Conservation (phyloP, 2,888 invertebrate species). For the Girardia tigrina region DNA sequence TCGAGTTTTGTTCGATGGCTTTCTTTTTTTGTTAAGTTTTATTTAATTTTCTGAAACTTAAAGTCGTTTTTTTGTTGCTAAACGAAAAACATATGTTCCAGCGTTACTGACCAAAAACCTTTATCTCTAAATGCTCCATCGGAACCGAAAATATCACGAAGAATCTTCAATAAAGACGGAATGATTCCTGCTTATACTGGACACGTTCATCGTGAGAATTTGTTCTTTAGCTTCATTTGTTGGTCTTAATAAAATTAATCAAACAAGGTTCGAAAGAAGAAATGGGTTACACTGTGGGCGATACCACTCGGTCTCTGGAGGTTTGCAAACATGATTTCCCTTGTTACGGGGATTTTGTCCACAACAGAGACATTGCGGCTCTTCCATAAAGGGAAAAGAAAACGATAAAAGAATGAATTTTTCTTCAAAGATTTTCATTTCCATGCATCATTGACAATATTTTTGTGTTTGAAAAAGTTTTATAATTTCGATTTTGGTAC, state of each 20-base stretch:
- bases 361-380: neutral
- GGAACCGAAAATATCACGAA: neutral
- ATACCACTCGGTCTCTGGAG: conserved; percentile 46
- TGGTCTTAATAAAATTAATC: neutral
- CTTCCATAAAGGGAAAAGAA: too few relatives aligned
- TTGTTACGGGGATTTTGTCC: conserved; percentile 32
- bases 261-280: conserved; percentile 24
- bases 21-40: too few relatives aligned
- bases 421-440: too few relatives aligned
- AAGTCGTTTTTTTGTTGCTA: too few relatives aligned
- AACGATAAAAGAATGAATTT: too few relatives aligned
- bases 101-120: neutral
- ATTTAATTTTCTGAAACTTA: too few relatives aligned
- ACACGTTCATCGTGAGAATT: conserved; percentile 46
- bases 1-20: too few relatives aligned
- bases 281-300: conserved; percentile 43
- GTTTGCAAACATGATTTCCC: conserved; percentile 43
- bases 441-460: too few relatives aligned
- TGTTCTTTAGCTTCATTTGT: conserved; percentile 29
- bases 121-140: neutral
- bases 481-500: too few relatives aligned
- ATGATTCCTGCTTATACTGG: conserved; percentile 51
- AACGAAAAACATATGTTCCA: too few relatives aligned
- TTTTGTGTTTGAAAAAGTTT: too few relatives aligned
- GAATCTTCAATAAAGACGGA: conserved; percentile 40